A percentile compares a stretch with the other conserved stretches of the same genome.
Conservation (phyloP, 2,888 invertebrate genomes). For the Lomographa bimaculata region DNA sequence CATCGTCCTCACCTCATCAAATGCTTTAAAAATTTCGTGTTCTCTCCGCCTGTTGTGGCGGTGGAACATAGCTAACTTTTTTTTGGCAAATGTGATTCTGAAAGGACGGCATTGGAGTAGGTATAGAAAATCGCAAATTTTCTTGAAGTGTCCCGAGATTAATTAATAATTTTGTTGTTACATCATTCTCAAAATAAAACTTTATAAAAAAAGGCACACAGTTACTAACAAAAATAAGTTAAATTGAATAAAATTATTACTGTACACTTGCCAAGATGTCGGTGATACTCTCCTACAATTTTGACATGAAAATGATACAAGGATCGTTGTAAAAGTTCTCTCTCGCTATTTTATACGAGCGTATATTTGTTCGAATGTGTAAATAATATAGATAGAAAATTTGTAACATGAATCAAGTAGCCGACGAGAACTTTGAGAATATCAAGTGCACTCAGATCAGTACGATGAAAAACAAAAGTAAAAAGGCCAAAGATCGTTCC, state of each 20-base stretch:
- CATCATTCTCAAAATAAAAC: conserved; percentile 24
- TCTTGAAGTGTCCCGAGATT: conserved; percentile 42
- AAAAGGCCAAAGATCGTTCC: conserved; percentile 78
- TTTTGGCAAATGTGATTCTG: conserved; percentile 79
- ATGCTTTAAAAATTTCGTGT: conserved; percentile 15
- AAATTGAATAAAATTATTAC: conserved; percentile 52
- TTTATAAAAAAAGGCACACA: conserved; percentile 41
- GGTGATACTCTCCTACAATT: conserved; percentile 74
- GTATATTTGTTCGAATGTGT: conserved; percentile 69
- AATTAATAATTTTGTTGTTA: conserved; percentile 2
- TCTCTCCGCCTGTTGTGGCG: too few species aligned
- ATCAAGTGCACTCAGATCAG: conserved; percentile 70
- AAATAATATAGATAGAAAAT: conserved; percentile 70
- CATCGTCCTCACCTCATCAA: too few species aligned
- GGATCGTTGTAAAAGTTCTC: conserved; percentile 61
- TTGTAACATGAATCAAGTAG: conserved; percentile 71
- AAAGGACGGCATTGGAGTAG: conserved; percentile 52
- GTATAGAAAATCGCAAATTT: conserved; percentile 58
- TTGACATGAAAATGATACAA: conserved; percentile 74
- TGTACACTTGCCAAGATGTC: conserved; percentile 75
- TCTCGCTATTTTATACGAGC: conserved; percentile 65
- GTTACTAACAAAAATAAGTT: conserved; percentile 39
- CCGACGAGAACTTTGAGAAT: conserved; percentile 68
- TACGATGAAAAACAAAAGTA: conserved; percentile 71
- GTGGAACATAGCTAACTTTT: conserved; percentile 45